These are phyloP conservation scores for Rhincodon typus DNA, from an alignment of 2,797 vertebrate genomes.

Conservation along the genomic window DNA sequence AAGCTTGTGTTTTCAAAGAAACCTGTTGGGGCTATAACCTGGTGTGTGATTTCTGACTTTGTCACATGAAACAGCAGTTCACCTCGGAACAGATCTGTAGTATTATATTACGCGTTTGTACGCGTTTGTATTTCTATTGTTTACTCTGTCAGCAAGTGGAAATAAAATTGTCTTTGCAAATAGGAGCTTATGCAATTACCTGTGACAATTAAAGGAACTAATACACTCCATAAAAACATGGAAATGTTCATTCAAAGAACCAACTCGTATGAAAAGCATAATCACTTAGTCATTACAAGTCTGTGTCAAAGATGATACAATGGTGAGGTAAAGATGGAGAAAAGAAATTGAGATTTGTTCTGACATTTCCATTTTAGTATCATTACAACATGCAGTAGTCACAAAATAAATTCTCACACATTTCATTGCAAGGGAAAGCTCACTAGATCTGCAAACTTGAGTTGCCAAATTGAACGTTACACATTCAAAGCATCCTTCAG, in stretches of 20 bases:
- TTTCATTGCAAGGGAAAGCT: background rate
- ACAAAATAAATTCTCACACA: background rate
- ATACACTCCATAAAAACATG: background rate
- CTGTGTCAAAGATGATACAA: background rate
- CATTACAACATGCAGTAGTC: background rate
- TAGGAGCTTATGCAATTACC: background rate
- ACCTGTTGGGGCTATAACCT: no score
- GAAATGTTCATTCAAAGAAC: background rate
- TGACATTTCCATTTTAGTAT: background rate
- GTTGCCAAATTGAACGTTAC: background rate
- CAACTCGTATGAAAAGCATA: background rate
- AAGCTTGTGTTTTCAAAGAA: no score
- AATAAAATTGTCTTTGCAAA: background rate
- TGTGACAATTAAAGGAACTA: background rate
- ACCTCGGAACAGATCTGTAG: background rate
- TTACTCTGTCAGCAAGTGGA: background rate
- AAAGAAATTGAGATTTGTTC: background rate
- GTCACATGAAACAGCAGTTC: background rate
- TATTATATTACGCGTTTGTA: conserved; percentile 14
- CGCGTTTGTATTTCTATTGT: background rate
- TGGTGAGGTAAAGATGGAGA: background rate
- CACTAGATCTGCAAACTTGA: background rate
- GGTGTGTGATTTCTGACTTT: no score
- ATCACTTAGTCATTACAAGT: background rate
- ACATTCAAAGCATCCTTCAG: background rate